Conservation (phyloP, 2,797 vertebrate species). For the Anomalospiza imberbis region DNA sequence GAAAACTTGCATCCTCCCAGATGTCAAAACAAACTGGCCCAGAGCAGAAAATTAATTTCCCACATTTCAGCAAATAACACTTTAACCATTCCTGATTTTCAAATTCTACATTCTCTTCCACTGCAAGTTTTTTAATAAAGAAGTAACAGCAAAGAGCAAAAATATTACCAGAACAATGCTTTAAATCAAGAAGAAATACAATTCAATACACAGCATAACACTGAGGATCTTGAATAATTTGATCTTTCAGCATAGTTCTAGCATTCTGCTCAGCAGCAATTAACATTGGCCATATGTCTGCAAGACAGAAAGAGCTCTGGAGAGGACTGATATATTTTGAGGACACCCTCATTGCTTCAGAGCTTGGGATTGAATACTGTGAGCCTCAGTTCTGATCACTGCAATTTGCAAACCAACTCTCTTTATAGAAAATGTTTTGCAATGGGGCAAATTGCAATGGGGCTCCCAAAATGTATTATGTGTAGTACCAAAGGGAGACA, state of each 20-base stretch:
- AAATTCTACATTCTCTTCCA: not conserved
- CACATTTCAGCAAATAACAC: not conserved
- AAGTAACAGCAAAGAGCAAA: not conserved
- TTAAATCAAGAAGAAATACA: not conserved
- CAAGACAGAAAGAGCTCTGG: not conserved
- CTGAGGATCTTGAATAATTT: not conserved
- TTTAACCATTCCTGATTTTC: not conserved
- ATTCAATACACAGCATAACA: not conserved
- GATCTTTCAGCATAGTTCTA: not conserved
- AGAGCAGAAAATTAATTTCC: not conserved
- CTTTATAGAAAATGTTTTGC: not conserved
- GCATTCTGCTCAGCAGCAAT: not conserved
- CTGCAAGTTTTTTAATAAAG: not conserved
- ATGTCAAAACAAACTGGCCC: not conserved
- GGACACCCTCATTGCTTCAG: not conserved
- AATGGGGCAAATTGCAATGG: not conserved
- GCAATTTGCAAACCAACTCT: not conserved
- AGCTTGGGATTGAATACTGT: not conserved
- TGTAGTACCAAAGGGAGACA: not conserved
- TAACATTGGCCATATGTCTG: not conserved
- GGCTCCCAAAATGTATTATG: not conserved
- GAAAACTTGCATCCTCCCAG: not conserved
- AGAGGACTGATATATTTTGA: not conserved
- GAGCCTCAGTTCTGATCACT: not conserved
- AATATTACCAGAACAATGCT: not conserved